Evolutionary conservation across 1,140 invertebrate genomes (phyloP).

Genomic region (Drosophila ohnishii): DNA sequence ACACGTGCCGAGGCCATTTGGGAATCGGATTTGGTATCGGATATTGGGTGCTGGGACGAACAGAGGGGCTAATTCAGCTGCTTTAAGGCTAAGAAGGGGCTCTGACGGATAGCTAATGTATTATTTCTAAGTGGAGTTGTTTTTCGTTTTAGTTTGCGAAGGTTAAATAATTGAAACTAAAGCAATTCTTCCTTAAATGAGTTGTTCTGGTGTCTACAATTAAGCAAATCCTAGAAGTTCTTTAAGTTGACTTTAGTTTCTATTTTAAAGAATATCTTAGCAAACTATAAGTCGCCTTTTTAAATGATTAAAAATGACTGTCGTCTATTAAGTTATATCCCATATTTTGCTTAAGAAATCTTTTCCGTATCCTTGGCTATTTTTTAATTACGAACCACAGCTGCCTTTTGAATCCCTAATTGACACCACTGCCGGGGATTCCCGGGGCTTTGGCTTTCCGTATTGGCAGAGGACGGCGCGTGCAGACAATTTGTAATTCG

Average conservation of each 20-base stretch:
- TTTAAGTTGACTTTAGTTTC: no score
- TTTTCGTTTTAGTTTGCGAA: neutral
- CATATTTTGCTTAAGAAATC: neutral
- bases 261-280: no score
- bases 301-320: neutral
- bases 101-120: neutral
- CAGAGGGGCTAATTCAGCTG: slow-evolving; percentile 27
- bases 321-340: neutral
- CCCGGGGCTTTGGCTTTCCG: slow-evolving; percentile 3
- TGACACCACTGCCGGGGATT: slow-evolving; percentile 9
- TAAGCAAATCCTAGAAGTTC: no score
- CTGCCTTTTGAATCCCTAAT: slow-evolving; percentile 10
- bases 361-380: neutral
- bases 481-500: slow-evolving; percentile 69
- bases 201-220: no score
- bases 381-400: neutral
- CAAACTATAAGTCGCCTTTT: no score
- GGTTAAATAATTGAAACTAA: no score
- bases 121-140: neutral
- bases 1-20: slow-evolving; percentile 58
- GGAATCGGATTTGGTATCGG: slow-evolving; percentile 15
- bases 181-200: no score
- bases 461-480: slow-evolving; percentile 12
- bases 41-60: slow-evolving; percentile 3
- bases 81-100: neutral